Base-by-base conservation (phyloP, 2,113 vertebrate species). In the Mormyrus lacerda region DNA sequence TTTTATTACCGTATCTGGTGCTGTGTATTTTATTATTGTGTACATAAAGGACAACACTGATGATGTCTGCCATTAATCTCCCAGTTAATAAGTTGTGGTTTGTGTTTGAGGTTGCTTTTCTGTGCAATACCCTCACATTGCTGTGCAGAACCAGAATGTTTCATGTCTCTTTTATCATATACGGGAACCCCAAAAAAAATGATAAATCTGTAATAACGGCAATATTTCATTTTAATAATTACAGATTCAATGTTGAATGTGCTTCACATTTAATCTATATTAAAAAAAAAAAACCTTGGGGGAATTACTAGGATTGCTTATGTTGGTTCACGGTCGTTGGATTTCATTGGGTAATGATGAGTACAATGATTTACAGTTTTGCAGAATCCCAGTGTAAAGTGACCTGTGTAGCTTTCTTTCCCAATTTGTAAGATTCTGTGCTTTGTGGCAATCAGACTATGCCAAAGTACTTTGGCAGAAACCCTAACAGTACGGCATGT, bases 1-100 rank as follows among this genome's bases (percentile, higher is more conserved):
- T 87, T 92, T 88, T 89, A 92, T 92, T 91, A 94, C 89, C 93
- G 86, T 91, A 85, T 91, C 93, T 96, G 96, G 96, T 96, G 96
- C 96, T 96, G 95, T 91, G 91, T 93, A 55, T 93, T 88, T 90
- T 79, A 44, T 39, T 44, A 61, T 51, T 89, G 48, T 90, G 89
- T 89, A 91, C 48, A 65, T 91, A 73, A 45, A 87, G 42, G 61
- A 91, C 90, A 79, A 91, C 93, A 65, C 93, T 91, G 94, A 93
- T 91, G 91, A 92, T 83, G 2, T 91, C 93, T 90, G 92, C 91
- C 93, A 88, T 31, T 35, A 15, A 24, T 87, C 92, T 93, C 91
- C 91, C 87, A 21, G 61, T 86, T 51, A 44, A 69, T 69, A 69
- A 48, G 44, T 93, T 89, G 39, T 87, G 90, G 87, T 47, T 89